phyloP scores from a whole-genome alignment of 2,113 vertebrate species.

The Cheilinus undulatus region DNA sequence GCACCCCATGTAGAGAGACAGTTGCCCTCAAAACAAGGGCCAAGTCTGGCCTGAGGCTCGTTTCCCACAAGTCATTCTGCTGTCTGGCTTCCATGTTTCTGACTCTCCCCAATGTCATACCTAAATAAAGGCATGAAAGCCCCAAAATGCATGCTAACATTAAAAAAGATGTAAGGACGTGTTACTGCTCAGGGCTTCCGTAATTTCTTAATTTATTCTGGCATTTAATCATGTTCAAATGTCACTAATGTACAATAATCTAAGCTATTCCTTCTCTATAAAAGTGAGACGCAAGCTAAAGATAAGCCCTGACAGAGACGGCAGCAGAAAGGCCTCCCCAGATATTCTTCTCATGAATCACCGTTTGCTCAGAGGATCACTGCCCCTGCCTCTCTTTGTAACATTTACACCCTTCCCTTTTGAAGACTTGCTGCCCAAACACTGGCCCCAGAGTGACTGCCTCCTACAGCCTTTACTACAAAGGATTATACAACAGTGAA shows the following conservation, averaged over 20 bases:
- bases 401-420: conserved; percentile 51
- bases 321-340: conserved; percentile 20
- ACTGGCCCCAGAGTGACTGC: conserved; percentile 71
- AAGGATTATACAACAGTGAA: conserved; percentile 68
- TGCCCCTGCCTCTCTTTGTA: conserved; percentile 38
- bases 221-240: background rate
- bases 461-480: conserved; percentile 71
- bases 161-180: too few relatives aligned
- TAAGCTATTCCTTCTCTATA: background rate
- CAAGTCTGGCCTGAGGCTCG: too few relatives aligned
- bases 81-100: too few relatives aligned
- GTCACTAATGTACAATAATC: background rate
- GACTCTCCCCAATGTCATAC: too few relatives aligned
- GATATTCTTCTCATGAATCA: conserved; percentile 40
- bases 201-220: too few relatives aligned
- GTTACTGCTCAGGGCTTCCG: too few relatives aligned
- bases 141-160: too few relatives aligned
- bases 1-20: too few relatives aligned
- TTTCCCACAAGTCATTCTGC: too few relatives aligned
- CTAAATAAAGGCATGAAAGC: too few relatives aligned
- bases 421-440: conserved; percentile 48
- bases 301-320: conserved; percentile 25
- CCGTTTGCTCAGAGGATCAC: conserved; percentile 20
- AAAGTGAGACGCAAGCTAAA: conserved; percentile 17
- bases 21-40: too few relatives aligned